phyloP scores from a whole-genome alignment of 2,888 invertebrate species.

The Ochlodes sylvanus region DNA sequence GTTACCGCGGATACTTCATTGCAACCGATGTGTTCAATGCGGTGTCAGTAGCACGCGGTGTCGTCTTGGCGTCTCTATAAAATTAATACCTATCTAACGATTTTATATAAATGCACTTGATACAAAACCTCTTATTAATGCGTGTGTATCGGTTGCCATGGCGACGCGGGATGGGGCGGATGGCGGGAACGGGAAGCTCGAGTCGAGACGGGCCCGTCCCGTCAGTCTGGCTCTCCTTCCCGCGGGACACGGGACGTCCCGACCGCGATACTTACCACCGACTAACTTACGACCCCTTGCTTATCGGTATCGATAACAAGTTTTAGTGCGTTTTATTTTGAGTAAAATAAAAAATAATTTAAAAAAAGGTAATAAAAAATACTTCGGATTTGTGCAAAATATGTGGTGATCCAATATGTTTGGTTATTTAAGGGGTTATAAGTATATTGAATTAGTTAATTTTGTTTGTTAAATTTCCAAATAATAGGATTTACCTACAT shows the following conservation, averaged over 20 bases:
- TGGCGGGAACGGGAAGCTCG: background rate
- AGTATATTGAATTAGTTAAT: no score
- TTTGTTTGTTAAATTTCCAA: no score
- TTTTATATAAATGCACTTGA: background rate
- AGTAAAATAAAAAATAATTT: background rate
- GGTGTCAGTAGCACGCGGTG: no score
- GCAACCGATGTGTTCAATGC: no score
- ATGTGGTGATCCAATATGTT: background rate
- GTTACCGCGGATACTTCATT: no score
- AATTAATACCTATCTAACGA: background rate
- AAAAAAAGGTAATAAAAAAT: background rate
- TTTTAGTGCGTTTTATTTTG: background rate
- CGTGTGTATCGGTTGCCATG: background rate
- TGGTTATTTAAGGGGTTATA: no score
- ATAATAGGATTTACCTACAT: no score
- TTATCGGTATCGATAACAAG: background rate
- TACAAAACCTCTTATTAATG: background rate
- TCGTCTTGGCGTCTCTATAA: no score
- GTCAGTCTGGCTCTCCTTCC: conserved; percentile 2
- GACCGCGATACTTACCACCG: background rate
- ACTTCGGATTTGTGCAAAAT: no score
- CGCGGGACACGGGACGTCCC: conserved; percentile 3
- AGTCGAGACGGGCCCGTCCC: background rate
- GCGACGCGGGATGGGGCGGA: conserved; percentile 4
- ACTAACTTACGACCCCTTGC: background rate